Evolutionary conservation across 2,888 invertebrate species (phyloP), one percentile per base, ranked within the genome.

Genomic region (Colostygia pectinataria): DNA sequence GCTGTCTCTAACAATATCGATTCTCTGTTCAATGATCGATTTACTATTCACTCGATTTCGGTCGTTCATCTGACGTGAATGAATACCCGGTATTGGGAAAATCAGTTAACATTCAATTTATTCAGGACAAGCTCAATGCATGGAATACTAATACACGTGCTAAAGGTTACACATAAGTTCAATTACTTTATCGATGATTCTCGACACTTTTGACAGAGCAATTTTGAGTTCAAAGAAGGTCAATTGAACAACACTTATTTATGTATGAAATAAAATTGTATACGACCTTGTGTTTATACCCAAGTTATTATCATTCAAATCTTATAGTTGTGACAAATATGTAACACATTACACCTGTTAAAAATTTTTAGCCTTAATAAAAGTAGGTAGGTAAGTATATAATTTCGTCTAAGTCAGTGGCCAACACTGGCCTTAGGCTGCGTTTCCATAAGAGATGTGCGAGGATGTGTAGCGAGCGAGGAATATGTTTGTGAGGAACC

Each of bases 31-130:
- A 57, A 50, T 49, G 52, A 55, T 57, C 49, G 52, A 42, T 53
- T 52, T 52, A 57, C 55, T 55, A 55, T 54, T 13, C 51, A 48
- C 44, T 52, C 49, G 46, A 52, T 52, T 52, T 47, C 27, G 52
- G 52, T 46, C 37, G 45, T 45, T 49, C 37, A 46, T 23, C 1
- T 50, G 33, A 47, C 47, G 53, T 38, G 45, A 51, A 51, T 45
- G 38, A 48, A 43, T 40, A 29, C 47, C 31, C 27, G 42, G 25
- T 40, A 39, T 28, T 48, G 27, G 23, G 38, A 13, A 32, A 45
- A 53, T 47, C 43, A 47, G 38, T 51, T 39, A 40, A 51, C 48
- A 51, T 25, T 43, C 48, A 48, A 43, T 54, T 54, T 54, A 10
- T 52, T 45, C 39, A 53, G 25, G 31, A 27, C n/a, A 8, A 27